Evolutionary conservation across 1,140 invertebrate species (phyloP).

Genomic region (Drosophila sp.): DNA sequence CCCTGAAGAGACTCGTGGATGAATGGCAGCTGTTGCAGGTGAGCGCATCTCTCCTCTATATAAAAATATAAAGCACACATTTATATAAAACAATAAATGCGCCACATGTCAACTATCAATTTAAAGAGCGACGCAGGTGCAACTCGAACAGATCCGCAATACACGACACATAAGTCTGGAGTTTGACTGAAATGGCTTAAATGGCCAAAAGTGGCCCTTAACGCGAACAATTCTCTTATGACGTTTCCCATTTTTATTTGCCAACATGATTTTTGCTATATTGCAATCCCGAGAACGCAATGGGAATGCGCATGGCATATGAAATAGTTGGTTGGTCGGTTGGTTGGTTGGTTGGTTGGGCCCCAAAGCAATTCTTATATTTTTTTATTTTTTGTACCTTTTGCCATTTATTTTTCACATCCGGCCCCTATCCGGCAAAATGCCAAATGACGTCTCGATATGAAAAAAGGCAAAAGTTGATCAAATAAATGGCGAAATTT

Average conservation of each 20-base stretch:
- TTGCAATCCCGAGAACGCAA: constrained; percentile 49
- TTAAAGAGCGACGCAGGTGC: constrained; percentile 69
- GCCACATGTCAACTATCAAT: constrained; percentile 60
- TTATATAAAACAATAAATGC: constrained; percentile 62
- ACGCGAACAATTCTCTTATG: constrained; percentile 34
- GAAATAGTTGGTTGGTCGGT: constrained; percentile 73
- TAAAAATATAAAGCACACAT: constrained; percentile 15
- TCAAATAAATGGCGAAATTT: constrained; percentile 82
- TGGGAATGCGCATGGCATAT: constrained; percentile 61
- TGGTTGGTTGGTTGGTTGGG: too few species aligned
- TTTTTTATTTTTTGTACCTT: constrained; percentile 59
- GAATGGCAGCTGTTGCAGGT: constrained; percentile 65
- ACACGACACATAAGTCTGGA: neutral
- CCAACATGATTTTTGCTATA: constrained; percentile 80
- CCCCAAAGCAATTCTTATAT: neutral
- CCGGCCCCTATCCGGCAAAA: neutral
- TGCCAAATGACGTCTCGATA: constrained; percentile 49
- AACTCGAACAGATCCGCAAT: constrained; percentile 40
- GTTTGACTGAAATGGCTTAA: neutral
- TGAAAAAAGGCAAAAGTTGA: constrained; percentile 79
- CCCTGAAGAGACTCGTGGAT: constrained; percentile 29
- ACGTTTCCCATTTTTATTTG: constrained; percentile 69
- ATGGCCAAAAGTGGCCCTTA: constrained; percentile 17
- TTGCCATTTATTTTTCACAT: constrained; percentile 70
- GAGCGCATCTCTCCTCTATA: constrained; percentile 30